These are phyloP conservation scores for Lucifuga dentata DNA, from an alignment of 2,113 vertebrate species.

Conservation along the genomic window DNA sequence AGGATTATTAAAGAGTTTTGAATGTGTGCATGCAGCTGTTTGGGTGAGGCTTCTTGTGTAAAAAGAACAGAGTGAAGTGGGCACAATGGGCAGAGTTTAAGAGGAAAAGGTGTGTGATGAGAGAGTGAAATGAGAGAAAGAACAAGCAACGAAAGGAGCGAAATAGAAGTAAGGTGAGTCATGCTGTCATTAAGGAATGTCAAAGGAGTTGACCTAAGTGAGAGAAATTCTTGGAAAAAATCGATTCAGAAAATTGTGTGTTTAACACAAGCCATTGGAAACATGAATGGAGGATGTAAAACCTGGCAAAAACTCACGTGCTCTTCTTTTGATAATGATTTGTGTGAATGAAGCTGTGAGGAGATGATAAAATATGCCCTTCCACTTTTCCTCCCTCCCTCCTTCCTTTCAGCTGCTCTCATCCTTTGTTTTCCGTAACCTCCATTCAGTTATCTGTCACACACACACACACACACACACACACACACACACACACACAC, in stretches of 20 bases:
- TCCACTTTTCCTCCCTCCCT: too few relatives aligned
- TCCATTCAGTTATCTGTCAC: too few relatives aligned
- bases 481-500: background rate
- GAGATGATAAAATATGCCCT: too few relatives aligned
- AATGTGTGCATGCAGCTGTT: background rate
- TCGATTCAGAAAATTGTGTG: background rate
- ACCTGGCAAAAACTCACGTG: too few relatives aligned
- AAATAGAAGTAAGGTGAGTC: background rate
- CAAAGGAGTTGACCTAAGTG: background rate
- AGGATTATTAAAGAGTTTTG: background rate
- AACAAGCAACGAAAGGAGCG: too few relatives aligned
- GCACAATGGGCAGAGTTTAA: background rate
- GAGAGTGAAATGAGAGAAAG: background rate
- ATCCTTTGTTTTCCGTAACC: too few relatives aligned
- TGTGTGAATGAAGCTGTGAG: too few relatives aligned
- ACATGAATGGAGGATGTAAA: too few relatives aligned
- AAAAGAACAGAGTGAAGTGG: background rate
- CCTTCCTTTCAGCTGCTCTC: too few relatives aligned
- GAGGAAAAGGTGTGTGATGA: background rate
- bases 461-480: constrained; percentile 3
- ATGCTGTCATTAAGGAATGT: background rate
- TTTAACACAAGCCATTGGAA: background rate
- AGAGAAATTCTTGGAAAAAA: background rate
- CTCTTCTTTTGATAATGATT: too few relatives aligned
- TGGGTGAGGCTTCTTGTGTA: background rate